Base-by-base conservation (phyloP, 2,888 invertebrate species). In the Cephus spinipes region DNA sequence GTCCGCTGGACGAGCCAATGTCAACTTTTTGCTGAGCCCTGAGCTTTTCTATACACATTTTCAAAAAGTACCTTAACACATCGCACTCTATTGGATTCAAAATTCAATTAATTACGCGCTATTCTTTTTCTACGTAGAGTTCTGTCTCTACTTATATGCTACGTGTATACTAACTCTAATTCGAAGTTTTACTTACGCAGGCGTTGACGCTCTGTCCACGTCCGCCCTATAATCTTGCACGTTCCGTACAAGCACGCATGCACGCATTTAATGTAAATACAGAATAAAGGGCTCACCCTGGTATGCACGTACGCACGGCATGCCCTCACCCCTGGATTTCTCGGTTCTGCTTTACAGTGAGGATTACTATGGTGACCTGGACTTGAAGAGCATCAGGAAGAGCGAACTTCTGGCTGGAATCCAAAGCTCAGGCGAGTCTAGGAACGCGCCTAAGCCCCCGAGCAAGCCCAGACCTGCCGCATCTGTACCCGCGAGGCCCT, bases 341-440 rank as follows among this genome's bases (percentile, higher is more conserved):
- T 87, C 87, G 85, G 84, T 88, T 90, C 80, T 89, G 89, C 86
- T 92, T 94, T 95, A 94, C 96, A 97, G 98, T 94, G 97, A 98
- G 95, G 97, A 98, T 95, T 98, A 98, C 95, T 98, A 98, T 92
- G 98, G 98, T 87, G 97, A 97, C 93, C 93, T 97, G 95, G 98
- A 98, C 93, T 94, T 98, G 94, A 98, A 98, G 95, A 95, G 95
- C 93, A 97, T 97, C 95, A 95, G 97, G 93, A 98, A 98, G 95
- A 97, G 97, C 93, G 97, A 98, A 93, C 95, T 97, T 88, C 94
- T 97, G 91, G 94, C 96, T 89, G 97, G 97, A 88, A 94, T 96
- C 89, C 94, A 94, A 89, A 93, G 93, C 91, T 93, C 93, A 87
- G 94, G 94, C 87, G 93, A 93, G 87, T 85, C 92, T 87, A 91